Evolutionary conservation across 2,888 invertebrate species (phyloP).

Genomic region (Miltochrista miniata): DNA sequence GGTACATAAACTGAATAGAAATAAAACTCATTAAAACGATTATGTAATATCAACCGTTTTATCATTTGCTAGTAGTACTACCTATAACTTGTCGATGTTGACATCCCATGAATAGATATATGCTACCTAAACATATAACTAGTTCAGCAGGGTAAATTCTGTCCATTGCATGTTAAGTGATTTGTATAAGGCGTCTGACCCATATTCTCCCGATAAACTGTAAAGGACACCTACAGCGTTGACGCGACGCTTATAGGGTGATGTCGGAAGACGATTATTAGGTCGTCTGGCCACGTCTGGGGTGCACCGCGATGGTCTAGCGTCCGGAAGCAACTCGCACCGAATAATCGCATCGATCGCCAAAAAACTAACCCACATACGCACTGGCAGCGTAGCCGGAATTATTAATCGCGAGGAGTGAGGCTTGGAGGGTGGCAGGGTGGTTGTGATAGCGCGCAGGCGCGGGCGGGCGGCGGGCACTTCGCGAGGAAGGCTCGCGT

Average conservation of each 20-base stretch:
- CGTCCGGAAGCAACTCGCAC: slow-evolving; percentile 71
- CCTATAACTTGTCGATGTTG: not conserved
- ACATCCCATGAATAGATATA: not conserved
- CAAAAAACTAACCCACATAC: slow-evolving; percentile 84
- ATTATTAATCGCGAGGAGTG: slow-evolving; percentile 81
- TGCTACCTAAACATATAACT: slow-evolving; percentile 7
- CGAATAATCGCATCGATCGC: slow-evolving; percentile 82
- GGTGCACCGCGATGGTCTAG: slow-evolving; percentile 64
- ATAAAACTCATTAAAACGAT: too few relatives aligned
- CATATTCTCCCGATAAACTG: slow-evolving; percentile 25
- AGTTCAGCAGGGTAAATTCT: slow-evolving; percentile 32
- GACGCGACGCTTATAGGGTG: slow-evolving; percentile 48
- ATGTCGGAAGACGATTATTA: slow-evolving; percentile 68
- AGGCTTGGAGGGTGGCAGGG: slow-evolving; percentile 60
- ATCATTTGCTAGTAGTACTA: too few relatives aligned
- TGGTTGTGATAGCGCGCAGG: slow-evolving; percentile 55
- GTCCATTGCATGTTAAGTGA: slow-evolving; percentile 30
- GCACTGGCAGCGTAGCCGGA: slow-evolving; percentile 82
- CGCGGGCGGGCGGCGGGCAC: slow-evolving; percentile 71
- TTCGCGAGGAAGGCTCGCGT: slow-evolving; percentile 79
- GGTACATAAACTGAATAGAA: too few relatives aligned
- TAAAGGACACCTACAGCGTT: slow-evolving; percentile 34
- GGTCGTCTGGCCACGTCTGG: slow-evolving; percentile 63
- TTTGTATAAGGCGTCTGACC: slow-evolving; percentile 34
- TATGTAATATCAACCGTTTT: too few relatives aligned